Evolutionary conservation across 1,140 invertebrate species (phyloP).

Genomic region (Diachasma alloeum): DNA sequence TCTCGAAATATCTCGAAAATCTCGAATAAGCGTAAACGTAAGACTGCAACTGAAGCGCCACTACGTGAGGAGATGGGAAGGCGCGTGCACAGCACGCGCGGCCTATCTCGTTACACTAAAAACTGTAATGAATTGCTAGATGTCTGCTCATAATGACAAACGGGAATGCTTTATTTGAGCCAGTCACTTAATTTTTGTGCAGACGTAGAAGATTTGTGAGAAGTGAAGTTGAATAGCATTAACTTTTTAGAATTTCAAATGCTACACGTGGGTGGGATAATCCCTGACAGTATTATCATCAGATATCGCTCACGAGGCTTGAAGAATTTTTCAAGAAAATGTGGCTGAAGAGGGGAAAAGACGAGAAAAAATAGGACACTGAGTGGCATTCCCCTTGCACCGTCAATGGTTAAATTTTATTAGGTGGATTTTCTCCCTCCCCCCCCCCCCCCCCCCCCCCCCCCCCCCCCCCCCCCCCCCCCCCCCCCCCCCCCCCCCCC

Average conservation of each 20-base stretch:
- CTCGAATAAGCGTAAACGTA: too few species aligned
- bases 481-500: too few species aligned
- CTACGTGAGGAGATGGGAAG: too few species aligned
- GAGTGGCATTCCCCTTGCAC: constrained; percentile 3
- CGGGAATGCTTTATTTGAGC: too few species aligned
- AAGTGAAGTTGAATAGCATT: neutral
- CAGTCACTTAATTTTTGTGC: neutral
- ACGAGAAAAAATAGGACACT: neutral
- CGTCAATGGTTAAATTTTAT: constrained; percentile 47
- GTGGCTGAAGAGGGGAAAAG: neutral
- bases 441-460: too few species aligned
- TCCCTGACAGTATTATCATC: neutral
- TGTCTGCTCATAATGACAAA: too few species aligned
- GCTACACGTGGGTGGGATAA: neutral
- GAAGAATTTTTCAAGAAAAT: neutral
- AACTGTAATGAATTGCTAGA: too few species aligned
- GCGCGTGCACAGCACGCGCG: too few species aligned
- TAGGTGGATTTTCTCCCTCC: constrained; percentile 44
- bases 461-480: too few species aligned
- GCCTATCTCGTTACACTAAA: too few species aligned
- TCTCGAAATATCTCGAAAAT: too few species aligned
- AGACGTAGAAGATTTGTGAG: neutral
- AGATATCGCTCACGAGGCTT: neutral
- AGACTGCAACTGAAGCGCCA: too few species aligned
- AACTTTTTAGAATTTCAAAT: neutral